A percentile compares a stretch with the other conserved stretches of the same genome.
Conservation (phyloP, 2,797 vertebrate genomes). For the Microctenopoma stevenorrisi region DNA sequence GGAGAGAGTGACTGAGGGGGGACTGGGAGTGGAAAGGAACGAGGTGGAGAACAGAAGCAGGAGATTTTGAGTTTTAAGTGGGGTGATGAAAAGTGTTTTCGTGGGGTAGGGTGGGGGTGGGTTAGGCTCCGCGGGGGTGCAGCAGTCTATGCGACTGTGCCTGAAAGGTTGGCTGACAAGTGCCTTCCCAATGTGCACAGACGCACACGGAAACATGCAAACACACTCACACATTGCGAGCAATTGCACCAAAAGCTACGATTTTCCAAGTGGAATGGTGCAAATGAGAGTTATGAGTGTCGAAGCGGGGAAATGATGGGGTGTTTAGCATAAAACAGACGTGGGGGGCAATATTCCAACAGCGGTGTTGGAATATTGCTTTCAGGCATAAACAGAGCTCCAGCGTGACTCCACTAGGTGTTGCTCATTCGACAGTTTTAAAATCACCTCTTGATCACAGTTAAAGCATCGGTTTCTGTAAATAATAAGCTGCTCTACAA, state of each 20-base stretch:
- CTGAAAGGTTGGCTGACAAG: slow-evolving; percentile 74
- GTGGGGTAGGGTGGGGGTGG: no score
- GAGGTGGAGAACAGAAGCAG: slow-evolving; percentile 49
- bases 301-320: slow-evolving; percentile 26
- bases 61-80: slow-evolving; percentile 69
- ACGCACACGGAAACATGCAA: slow-evolving; percentile 11
- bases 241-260: slow-evolving; percentile 35
- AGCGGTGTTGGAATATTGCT: slow-evolving; percentile 17
- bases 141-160: slow-evolving; percentile 55
- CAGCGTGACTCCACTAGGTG: slow-evolving; percentile 67
- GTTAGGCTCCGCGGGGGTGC: slow-evolving; percentile 61
- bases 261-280: slow-evolving; percentile 52
- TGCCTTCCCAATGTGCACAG: slow-evolving; percentile 44
- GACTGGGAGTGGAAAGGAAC: slow-evolving; percentile 13
- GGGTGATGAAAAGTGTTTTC: slow-evolving; percentile 68
- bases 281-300: slow-evolving; percentile 55
- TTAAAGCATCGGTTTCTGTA: slow-evolving; percentile 30
- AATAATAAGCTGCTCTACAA: slow-evolving; percentile 40
- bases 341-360: not conserved
- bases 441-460: slow-evolving; percentile 32
- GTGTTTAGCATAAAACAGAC: slow-evolving; percentile 43
- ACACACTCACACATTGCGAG: slow-evolving; percentile 20
- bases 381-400: slow-evolving; percentile 38
- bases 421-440: slow-evolving; percentile 66
- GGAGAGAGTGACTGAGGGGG: slow-evolving; percentile 55